Evolutionary conservation across 1,140 invertebrate genomes (phyloP), one percentile per base, ranked within the genome.

Genomic region (Drosophila fuyamai): DNA sequence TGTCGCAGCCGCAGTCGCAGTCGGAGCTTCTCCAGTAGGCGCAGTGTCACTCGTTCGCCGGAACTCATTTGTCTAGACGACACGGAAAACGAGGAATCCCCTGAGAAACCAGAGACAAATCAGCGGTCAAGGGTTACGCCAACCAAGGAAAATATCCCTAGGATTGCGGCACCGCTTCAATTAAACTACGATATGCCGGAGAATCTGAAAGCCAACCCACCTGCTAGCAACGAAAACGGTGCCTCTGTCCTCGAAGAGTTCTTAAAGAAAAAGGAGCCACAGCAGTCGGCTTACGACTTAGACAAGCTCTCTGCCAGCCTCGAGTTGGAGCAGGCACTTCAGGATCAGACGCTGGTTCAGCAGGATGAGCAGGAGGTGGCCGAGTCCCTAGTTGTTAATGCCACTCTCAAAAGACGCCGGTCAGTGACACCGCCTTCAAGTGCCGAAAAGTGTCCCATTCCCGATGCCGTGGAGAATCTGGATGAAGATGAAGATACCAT

Each of bases 11-110:
- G n/a, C 6, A 66, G 56, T 5, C 54, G 35, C 8, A 71, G 58
- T 18, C 56, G 40, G 10, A 58, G 56, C 35, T 27, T 14, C n/a
- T 58, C 50, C n/a, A 63, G 27, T 2, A 73, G 76, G n/a, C 70
- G 59, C 5, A 76, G 60, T 44, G 55, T 2, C 13, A 75, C 74
- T 13, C 29, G n/a, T 7, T 79, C 84, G 4, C 80, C 74, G 0
- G 84, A 89, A 13, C 56, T 89, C 2, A 83, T 89, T 12, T 89
- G 84, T 23, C 53, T 89, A 56, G 84, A 89, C 18, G 84, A 89
- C 27, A 89, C 84, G 10, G 84, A 88, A 18, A 84, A 89, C 47
- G 84, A 89, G 13, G 84, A 89, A 9, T 89, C 84, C 0, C 84
- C 84, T 0, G 85, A 89, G 10, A 88, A 88, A 43, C 14, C 38